Conservation (phyloP, 2,113 vertebrate species). For the Calonectris borealis region DNA sequence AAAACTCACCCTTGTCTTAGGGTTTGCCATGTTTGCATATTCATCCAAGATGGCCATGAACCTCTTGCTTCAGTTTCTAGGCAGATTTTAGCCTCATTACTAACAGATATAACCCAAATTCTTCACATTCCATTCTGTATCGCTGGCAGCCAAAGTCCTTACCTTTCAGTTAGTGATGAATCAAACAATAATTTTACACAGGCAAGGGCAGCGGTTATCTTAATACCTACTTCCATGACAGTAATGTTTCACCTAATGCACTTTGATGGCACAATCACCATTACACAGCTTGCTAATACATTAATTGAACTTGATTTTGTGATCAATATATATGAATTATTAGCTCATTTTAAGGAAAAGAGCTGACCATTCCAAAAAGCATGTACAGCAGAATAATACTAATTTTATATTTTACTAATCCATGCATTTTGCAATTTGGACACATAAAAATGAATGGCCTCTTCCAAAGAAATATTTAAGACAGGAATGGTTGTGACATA, state of each 20-base stretch:
- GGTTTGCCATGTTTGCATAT: neutral
- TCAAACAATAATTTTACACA: neutral
- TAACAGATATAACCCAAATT: neutral
- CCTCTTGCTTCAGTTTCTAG: neutral
- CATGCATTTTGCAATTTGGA: neutral
- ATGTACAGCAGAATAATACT: neutral
- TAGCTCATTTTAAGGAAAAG: neutral
- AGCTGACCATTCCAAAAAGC: neutral
- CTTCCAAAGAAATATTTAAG: neutral
- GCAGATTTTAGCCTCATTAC: neutral
- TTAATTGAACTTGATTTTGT: neutral
- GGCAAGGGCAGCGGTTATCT: neutral
- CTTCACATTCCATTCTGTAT: neutral
- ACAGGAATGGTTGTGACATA: rapidly evolving
- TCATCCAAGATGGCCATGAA: neutral
- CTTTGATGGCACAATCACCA: neutral
- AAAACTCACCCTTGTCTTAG: neutral
- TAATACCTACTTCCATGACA: neutral
- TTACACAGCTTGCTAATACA: neutral
- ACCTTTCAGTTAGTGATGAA: neutral
- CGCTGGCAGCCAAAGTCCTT: neutral
- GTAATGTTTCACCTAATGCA: neutral
- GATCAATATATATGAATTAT: neutral
- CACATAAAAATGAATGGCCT: neutral
- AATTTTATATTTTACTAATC: neutral